Base-by-base conservation (phyloP, 2,888 invertebrate species). In the Timandra comae region DNA sequence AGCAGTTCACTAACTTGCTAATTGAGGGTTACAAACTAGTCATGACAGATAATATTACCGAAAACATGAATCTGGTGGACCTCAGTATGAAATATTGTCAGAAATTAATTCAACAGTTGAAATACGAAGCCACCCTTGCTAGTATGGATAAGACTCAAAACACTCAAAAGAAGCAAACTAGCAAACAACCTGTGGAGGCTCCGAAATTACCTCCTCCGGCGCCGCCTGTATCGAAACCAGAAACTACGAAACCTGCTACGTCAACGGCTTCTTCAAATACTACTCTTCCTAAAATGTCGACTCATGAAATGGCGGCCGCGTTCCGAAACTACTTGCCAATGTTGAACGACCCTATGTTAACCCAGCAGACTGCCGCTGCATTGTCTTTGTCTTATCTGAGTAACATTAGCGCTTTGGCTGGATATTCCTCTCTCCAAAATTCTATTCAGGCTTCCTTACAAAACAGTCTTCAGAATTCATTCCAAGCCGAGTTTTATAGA, bases 11-110 rank as follows among this genome's bases (percentile, higher is more conserved):
- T 1, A 86, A 88, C 29, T 77, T 94, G 38, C 67, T 94, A 1
- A 78, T 89, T 2, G 94, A 94, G 27, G 89, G 90, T 2, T 94
- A 92, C 54, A 91, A 90, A 61, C 79, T 89, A 23, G 88, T 90
- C 16, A 87, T 87, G 12, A 88, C 88, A 29, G 89, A 89, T 52
- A 88, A 89, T 25, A 67, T 88, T 30, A 78, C 88, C 6, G 91
- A 91, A 47, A 90, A 87, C 49, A 72, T 77, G 35, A 91, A 91
- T 56, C 70, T 89, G 6, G 74, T 91, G 3, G 93, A 93, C 49
- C 69, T 90, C 21, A 92, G 91, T 28, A 82, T 91, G 46, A 93
- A 91, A 63, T 90, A 90, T 52, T 92, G 93, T 54, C 88, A 91
- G 43, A 89, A 89, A 51, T 80, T 90, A 43, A 87, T 88, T 34